Percentiles rank a stretch among this genome's conserved stretches.
phyloP scores from a whole-genome alignment of 2,888 invertebrate genomes.

The Leptinotarsa rubiginosa region DNA sequence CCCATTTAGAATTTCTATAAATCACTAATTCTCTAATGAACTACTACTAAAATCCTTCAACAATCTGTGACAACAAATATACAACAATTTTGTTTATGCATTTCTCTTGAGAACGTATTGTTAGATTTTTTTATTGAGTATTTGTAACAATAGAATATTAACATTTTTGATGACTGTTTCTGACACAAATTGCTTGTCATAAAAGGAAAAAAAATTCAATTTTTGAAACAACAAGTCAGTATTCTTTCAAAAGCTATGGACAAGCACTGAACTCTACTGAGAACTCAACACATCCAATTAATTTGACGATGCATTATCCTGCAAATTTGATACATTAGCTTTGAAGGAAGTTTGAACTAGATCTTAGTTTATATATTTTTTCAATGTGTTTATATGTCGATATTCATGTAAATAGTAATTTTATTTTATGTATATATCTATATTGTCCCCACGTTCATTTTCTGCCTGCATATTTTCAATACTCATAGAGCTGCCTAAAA shows the following conservation, averaged over 20 bases:
- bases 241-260: neutral
- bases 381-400: neutral
- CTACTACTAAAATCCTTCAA: too few relatives aligned
- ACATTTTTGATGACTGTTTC: neutral
- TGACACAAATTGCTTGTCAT: neutral
- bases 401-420: neutral
- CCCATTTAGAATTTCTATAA: neutral
- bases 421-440: too few relatives aligned
- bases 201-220: neutral
- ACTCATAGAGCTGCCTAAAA: too few relatives aligned
- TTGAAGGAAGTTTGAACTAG: neutral
- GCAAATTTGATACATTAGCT: neutral
- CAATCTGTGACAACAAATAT: too few relatives aligned
- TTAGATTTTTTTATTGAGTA: too few relatives aligned
- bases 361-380: neutral
- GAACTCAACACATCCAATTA: neutral
- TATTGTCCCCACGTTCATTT: too few relatives aligned
- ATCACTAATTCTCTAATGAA: too few relatives aligned
- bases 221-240: neutral
- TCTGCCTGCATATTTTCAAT: too few relatives aligned
- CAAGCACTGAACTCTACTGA: too few relatives aligned
- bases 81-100: too few relatives aligned
- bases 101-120: too few relatives aligned
- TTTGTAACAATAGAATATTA: neutral
- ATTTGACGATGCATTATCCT: constrained; percentile 5